A percentile compares a stretch with the other conserved stretches of the same genome.
These are phyloP conservation scores for Paelopatides confundens DNA, from an alignment of 53 echinoderm and acorn worm species.

Conservation along the genomic window DNA sequence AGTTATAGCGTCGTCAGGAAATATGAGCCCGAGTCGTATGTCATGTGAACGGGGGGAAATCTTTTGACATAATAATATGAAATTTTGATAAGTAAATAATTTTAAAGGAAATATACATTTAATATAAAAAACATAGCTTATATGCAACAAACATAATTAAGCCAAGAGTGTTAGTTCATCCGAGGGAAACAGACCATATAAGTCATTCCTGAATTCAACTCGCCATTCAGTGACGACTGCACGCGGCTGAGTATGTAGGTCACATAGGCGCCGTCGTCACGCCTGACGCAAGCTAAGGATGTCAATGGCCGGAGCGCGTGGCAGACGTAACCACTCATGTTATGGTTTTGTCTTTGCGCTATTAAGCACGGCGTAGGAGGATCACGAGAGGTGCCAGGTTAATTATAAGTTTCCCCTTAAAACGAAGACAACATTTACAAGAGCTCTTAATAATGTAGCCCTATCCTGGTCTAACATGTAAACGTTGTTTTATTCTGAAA, in stretches of 20 bases:
- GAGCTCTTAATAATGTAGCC: neutral
- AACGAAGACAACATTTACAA: neutral
- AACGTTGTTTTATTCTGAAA: neutral
- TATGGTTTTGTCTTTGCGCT: neutral
- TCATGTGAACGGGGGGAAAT: no score
- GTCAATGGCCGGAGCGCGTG: conserved; percentile 29
- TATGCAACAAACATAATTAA: no score
- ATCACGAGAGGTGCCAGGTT: conserved; percentile 9
- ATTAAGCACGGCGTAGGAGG: neutral
- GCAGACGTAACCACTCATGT: neutral
- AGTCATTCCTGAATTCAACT: neutral
- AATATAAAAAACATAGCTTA: no score
- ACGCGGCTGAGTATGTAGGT: conserved; percentile 24
- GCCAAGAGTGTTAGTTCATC: no score
- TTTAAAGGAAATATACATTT: no score
- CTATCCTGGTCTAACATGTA: neutral
- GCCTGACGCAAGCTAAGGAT: neutral
- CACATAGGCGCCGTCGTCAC: conserved; percentile 30
- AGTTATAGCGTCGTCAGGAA: no score
- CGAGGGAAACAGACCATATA: conserved; percentile 1
- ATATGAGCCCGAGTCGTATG: no score
- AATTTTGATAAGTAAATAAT: no score
- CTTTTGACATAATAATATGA: no score
- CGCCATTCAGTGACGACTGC: neutral
- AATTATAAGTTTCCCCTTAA: neutral